A percentile compares a stretch with the other conserved stretches of the same genome.
Conservation (phyloP, 1,140 invertebrate species). For the Aphaenogaster rudis region DNA sequence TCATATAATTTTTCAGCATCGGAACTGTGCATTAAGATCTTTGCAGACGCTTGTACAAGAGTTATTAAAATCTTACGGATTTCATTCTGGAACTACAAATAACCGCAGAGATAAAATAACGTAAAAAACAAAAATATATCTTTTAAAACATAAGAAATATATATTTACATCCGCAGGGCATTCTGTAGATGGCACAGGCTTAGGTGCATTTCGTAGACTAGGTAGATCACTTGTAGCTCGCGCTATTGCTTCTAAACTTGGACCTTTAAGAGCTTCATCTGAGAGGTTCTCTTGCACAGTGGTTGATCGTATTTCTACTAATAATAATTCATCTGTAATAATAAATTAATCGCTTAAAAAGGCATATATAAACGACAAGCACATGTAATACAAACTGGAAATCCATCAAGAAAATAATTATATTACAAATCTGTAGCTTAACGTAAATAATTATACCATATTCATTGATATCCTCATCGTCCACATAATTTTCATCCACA, state of each 20-base stretch:
- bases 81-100: slow-evolving; percentile 89
- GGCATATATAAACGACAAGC: not conserved
- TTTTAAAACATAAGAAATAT: slow-evolving; percentile 27
- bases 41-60: slow-evolving; percentile 89
- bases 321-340: slow-evolving; percentile 84
- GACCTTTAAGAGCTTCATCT: slow-evolving; percentile 83
- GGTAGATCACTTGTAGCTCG: slow-evolving; percentile 82
- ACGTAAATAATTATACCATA: slow-evolving; percentile 76
- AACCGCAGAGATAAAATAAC: slow-evolving; percentile 30
- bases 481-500: slow-evolving; percentile 79
- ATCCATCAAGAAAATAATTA: slow-evolving; percentile 1
- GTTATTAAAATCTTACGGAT: slow-evolving; percentile 90
- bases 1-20: slow-evolving; percentile 87
- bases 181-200: slow-evolving; percentile 74
- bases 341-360: slow-evolving; percentile 33
- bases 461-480: slow-evolving; percentile 80
- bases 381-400: not conserved
- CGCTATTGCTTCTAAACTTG: slow-evolving; percentile 83
- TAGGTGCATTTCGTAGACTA: slow-evolving; percentile 75
- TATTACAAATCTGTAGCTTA: not conserved
- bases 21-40: slow-evolving; percentile 88
- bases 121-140: slow-evolving; percentile 29
- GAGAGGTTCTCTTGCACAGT: slow-evolving; percentile 75
- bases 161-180: slow-evolving; percentile 81
- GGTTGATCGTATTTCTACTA: slow-evolving; percentile 79